Conservation (phyloP, 2,113 vertebrate genomes). For the Gadus chalcogrammus region DNA sequence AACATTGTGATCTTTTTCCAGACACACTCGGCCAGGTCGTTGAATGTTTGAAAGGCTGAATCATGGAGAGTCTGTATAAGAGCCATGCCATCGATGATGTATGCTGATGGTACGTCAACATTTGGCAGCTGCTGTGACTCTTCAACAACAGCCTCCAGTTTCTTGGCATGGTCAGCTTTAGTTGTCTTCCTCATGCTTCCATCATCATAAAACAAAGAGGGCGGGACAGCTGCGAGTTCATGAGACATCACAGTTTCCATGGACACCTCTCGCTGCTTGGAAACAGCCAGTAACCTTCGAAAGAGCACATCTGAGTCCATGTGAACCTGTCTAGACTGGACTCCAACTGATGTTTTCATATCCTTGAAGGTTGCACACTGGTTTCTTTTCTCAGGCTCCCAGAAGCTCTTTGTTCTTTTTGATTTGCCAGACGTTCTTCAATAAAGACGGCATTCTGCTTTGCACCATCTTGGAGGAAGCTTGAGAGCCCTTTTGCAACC, state of each 20-base stretch:
- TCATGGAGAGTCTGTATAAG: neutral
- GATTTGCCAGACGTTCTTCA: slow-evolving; percentile 12
- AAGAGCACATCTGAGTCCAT: neutral
- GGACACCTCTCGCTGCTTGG: neutral
- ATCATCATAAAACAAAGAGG: slow-evolving; percentile 23
- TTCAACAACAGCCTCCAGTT: slow-evolving; percentile 9
- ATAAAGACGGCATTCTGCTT: slow-evolving; percentile 1
- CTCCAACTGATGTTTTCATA: neutral
- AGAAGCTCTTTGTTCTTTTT: slow-evolving; percentile 23
- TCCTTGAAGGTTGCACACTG: slow-evolving; percentile 2
- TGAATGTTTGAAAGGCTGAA: slow-evolving; percentile 6
- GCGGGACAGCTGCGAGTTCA: slow-evolving; percentile 15
- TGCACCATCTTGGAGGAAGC: slow-evolving; percentile 22
- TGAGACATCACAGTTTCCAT: slow-evolving; percentile 9
- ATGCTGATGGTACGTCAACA: neutral
- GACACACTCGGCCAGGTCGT: slow-evolving; percentile 12
- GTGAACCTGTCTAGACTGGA: neutral
- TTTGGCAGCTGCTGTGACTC: slow-evolving; percentile 10
- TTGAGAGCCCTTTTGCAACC: slow-evolving; percentile 23
- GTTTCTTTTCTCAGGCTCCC: slow-evolving; percentile 22
- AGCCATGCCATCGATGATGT: neutral
- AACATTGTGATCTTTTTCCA: slow-evolving; percentile 16
- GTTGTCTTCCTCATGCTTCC: slow-evolving; percentile 25
- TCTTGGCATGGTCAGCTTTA: slow-evolving; percentile 19
- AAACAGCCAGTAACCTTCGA: neutral